Evolutionary conservation across 1,140 invertebrate species (phyloP).

Genomic region (Pachypeltis micranthus): DNA sequence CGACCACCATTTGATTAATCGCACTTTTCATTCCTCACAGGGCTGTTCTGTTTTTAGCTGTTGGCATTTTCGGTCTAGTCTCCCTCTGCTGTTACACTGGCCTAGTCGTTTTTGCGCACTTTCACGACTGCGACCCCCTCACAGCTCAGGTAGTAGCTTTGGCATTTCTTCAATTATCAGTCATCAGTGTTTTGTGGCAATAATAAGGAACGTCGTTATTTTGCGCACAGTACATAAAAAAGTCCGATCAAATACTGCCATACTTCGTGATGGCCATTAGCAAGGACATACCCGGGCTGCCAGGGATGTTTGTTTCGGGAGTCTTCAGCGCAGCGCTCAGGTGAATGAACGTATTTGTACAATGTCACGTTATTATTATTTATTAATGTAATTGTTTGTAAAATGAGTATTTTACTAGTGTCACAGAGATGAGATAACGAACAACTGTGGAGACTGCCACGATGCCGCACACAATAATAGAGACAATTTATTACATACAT

Average conservation of each 20-base stretch:
- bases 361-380: no score
- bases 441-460: no score
- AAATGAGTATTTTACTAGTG: no score
- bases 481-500: no score
- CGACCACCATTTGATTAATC: no score
- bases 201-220: no score
- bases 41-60: conserved; percentile 34
- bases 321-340: conserved; percentile 62
- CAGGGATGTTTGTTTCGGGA: conserved; percentile 63
- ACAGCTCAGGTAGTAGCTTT: conserved; percentile 43
- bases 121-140: conserved; percentile 63
- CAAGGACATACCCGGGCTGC: conserved; percentile 49
- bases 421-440: no score
- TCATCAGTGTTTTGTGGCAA: no score
- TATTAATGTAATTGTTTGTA: no score
- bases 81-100: conserved; percentile 54
- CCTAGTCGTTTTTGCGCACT: conserved; percentile 65
- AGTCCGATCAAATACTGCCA: conserved; percentile 51
- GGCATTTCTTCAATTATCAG: no score
- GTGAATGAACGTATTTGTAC: no score
- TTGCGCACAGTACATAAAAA: conserved; percentile 45
- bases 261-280: conserved; percentile 64
- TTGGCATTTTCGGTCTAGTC: conserved; percentile 35
- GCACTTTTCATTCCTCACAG: conserved; percentile 28
- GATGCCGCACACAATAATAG: no score